These are phyloP conservation scores for Dromiciops gliroides DNA, from an alignment of 2,113 vertebrate species.

Conservation along the genomic window DNA sequence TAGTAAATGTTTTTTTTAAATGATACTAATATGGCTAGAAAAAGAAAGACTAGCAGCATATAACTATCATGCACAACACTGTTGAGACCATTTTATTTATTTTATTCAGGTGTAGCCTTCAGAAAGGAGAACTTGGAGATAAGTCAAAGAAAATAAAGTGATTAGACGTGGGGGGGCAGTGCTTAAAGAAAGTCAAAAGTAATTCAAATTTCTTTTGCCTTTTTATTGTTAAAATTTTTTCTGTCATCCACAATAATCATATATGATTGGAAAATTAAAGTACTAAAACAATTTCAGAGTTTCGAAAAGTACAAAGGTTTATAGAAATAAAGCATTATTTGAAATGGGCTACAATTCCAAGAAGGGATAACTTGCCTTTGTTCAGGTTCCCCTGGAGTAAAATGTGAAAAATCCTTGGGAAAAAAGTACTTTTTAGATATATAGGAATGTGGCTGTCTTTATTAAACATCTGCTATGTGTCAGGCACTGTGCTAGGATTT, in stretches of 20 bases:
- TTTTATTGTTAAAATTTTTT: too few relatives aligned
- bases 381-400: not conserved
- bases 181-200: not conserved
- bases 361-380: not conserved
- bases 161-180: not conserved
- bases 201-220: not conserved
- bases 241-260: too few relatives aligned
- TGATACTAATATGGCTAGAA: not conserved
- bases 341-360: not conserved
- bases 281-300: not conserved
- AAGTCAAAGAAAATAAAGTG: not conserved
- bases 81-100: not conserved
- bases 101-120: not conserved
- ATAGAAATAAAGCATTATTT: not conserved
- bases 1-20: not conserved
- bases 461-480: not conserved
- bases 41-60: not conserved
- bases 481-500: not conserved
- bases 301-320: not conserved
- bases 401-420: not conserved
- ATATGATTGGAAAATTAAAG: not conserved
- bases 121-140: not conserved
- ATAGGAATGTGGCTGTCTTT: not conserved
- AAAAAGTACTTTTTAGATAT: not conserved
- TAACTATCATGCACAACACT: not conserved